Base-by-base conservation (phyloP, 2,797 vertebrate genomes). In the Crocodylus rhombifer region DNA sequence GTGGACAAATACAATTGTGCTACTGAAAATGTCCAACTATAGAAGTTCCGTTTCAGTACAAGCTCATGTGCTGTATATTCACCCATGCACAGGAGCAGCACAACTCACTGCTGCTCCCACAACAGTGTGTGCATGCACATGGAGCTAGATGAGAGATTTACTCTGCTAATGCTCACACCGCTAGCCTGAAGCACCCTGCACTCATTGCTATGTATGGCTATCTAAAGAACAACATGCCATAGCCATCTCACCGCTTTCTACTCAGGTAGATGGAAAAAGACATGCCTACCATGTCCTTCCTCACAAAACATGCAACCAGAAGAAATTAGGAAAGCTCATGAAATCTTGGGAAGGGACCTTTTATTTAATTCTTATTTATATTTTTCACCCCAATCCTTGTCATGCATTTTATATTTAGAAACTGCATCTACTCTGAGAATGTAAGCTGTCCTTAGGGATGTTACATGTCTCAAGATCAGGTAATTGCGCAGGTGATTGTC, bases 1-100 rank as follows among this genome's bases (percentile, higher is more conserved):
- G 36, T 21, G 56, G 81, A 77, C 33, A 64, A 36, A 60, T 65
- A 64, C 26, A 82, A 33, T 15, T 90, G 51, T 63, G 61, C 42
- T 74, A 6, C 1, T 7, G 61, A 60, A 10, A 7, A 14, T 61
- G 51, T 14, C 51, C 7, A 11, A 0, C 0, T 14, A 7, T n/a
- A 77, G 60, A 26, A 76, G 56, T 6, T 71, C 61, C 21, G 4
- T 81, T 14, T 67, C 36, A 25, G 61, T 12, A 56, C 33, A 74
- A 28, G 81, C 36, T 11, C 58, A 17, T 82, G 17, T 16, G 30
- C 42, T 65, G 28, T 26, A 23, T 60, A 17, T 14, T 78, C 9
- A 21, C n/a, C 84, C 75, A 36, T 63, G 21, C 51, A 60, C 1
- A 1, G 64, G 12, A 28, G 30, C 17, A 20, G n/a, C 56, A 77